These are phyloP conservation scores for Cynoglossus semilaevis DNA, from an alignment of 2,113 vertebrate species.

Conservation along the genomic window DNA sequence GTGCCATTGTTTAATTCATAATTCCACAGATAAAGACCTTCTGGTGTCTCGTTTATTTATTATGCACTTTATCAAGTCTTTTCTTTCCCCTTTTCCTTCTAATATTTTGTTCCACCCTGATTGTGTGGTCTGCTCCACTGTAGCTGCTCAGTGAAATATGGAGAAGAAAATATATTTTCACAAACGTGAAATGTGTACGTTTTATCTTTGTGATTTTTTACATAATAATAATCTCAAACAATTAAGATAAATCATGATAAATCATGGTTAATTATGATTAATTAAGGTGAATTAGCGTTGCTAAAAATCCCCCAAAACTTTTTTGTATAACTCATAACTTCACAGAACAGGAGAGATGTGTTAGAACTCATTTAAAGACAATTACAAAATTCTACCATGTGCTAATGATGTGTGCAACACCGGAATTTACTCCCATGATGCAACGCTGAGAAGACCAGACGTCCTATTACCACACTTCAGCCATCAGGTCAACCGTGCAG, in stretches of 20 bases:
- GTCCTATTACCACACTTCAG: conserved; percentile 25
- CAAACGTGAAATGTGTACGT: no score
- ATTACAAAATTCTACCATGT: background rate
- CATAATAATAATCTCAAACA: no score
- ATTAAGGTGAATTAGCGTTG: no score
- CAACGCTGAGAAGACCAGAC: conserved; percentile 15
- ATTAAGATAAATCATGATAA: no score
- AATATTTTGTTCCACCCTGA: no score
- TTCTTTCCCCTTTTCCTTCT: background rate
- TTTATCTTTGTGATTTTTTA: no score
- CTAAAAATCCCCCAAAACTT: background rate
- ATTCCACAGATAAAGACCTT: background rate
- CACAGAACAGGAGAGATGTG: conserved; percentile 33
- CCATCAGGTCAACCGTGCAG: conserved; percentile 45
- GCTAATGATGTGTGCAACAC: conserved; percentile 10
- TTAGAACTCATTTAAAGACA: conserved; percentile 40
- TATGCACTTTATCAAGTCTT: background rate
- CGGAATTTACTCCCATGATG: conserved; percentile 28
- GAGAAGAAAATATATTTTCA: no score
- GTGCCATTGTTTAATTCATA: background rate
- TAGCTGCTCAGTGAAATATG: no score
- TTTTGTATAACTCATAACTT: background rate
- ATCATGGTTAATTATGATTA: no score
- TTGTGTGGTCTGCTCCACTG: no score
- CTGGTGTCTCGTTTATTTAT: background rate